These are phyloP conservation scores for Hafferia zeledoni DNA, from an alignment of 2,797 vertebrate species.

Conservation along the genomic window DNA sequence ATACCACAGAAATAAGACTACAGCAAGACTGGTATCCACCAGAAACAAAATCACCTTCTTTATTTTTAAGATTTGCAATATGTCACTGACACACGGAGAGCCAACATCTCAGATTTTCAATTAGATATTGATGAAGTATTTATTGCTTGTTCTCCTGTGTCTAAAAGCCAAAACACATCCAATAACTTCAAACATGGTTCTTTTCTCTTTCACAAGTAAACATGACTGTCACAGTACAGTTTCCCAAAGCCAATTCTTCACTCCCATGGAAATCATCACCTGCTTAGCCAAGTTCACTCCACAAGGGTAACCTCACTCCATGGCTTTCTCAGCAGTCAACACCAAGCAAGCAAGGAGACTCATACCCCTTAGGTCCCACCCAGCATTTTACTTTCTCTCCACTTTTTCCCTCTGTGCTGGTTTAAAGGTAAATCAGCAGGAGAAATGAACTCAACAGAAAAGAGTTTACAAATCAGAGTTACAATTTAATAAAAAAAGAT, in stretches of 20 bases:
- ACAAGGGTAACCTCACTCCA: neutral
- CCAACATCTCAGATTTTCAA: neutral
- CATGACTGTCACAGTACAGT: accelerated
- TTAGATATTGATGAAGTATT: neutral
- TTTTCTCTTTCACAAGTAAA: neutral
- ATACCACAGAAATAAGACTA: neutral
- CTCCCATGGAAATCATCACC: neutral
- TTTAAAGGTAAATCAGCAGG: too few species aligned
- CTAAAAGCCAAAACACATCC: neutral
- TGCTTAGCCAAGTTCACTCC: neutral
- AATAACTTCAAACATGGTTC: neutral
- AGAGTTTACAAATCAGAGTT: too few species aligned
- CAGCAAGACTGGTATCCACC: neutral
- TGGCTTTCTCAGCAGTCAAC: neutral
- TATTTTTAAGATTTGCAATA: neutral
- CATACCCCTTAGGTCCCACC: accelerated
- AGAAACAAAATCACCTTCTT: neutral
- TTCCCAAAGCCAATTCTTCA: neutral
- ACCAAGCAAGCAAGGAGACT: neutral
- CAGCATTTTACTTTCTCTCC: neutral
- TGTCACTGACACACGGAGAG: neutral
- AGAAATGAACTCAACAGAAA: too few species aligned
- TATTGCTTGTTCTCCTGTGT: neutral
- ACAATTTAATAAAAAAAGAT: too few species aligned
- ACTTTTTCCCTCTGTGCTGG: neutral